Evolutionary conservation across 1,140 invertebrate species (phyloP).

Genomic region (Manduca sexta): DNA sequence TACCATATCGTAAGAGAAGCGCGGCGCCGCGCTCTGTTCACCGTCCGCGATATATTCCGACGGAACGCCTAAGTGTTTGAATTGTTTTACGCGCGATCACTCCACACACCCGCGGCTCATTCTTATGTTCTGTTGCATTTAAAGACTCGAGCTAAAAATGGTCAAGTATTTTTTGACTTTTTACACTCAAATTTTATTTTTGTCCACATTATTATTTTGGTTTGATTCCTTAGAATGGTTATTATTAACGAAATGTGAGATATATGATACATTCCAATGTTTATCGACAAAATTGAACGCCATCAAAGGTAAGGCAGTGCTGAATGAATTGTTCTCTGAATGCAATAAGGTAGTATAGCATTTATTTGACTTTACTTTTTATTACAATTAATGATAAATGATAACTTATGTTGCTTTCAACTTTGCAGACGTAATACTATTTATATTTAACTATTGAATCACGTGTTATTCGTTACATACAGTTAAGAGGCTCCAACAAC

Average conservation of each 20-base stretch:
- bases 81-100: no score
- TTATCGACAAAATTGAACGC: constrained; percentile 42
- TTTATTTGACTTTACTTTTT: constrained; percentile 67
- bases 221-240: constrained; percentile 47
- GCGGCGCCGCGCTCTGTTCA: constrained; percentile 17
- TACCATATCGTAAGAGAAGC: constrained; percentile 69
- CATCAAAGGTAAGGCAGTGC: constrained; percentile 63
- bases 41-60: constrained; percentile 1
- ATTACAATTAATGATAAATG: constrained; percentile 4
- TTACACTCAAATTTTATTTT: constrained; percentile 72
- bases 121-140: constrained; percentile 61
- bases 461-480: constrained; percentile 1
- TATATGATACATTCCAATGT: constrained; percentile 56
- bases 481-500: constrained; percentile 20
- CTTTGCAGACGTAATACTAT: no score
- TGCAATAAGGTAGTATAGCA: constrained; percentile 71
- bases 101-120: constrained; percentile 29
- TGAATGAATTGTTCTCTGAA: constrained; percentile 48
- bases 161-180: constrained; percentile 75
- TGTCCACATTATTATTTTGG: constrained; percentile 42
- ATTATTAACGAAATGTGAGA: constrained; percentile 45
- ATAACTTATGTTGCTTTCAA: constrained; percentile 26
- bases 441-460: neutral
- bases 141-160: constrained; percentile 70
- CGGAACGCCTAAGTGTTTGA: no score